phyloP scores from a whole-genome alignment of 2,113 vertebrate genomes.

The Halichoerus grypus region DNA sequence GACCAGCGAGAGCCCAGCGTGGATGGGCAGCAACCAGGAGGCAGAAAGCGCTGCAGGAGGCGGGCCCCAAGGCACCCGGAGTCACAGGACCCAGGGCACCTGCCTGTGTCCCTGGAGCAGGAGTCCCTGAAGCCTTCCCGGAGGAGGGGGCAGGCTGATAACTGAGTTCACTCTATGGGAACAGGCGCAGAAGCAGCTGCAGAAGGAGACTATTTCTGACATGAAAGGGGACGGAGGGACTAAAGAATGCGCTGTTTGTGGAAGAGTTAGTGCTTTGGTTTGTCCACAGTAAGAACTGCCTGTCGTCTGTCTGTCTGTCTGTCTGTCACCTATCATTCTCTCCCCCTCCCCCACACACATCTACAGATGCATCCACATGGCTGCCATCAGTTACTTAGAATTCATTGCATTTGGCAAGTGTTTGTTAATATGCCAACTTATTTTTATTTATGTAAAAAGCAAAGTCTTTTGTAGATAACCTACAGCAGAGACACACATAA shows the following conservation, averaged over 20 bases:
- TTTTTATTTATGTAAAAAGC: not conserved
- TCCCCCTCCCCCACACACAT: not conserved
- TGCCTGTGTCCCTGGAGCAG: rapidly evolving
- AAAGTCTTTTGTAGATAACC: not conserved
- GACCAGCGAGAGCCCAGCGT: rapidly evolving
- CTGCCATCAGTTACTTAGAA: not conserved
- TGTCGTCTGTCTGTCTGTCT: too few species aligned
- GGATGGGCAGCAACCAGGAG: not conserved
- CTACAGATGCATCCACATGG: not conserved
- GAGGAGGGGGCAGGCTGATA: not conserved
- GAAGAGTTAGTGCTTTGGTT: rapidly evolving
- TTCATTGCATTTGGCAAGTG: not conserved
- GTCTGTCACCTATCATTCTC: not conserved
- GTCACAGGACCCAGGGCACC: rapidly evolving
- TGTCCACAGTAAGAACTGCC: too few species aligned
- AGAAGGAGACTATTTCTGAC: not conserved
- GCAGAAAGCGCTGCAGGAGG: not conserved
- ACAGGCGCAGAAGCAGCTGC: rapidly evolving
- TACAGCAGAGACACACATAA: not conserved
- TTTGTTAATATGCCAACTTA: not conserved
- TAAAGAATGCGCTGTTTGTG: too few species aligned
- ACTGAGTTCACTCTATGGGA: not conserved
- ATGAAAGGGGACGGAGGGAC: too few species aligned
- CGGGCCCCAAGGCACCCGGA: rapidly evolving
- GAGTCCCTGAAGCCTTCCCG: rapidly evolving